Evolutionary conservation across 2,888 invertebrate species (phyloP).

Genomic region (Drosophila infuscata): DNA sequence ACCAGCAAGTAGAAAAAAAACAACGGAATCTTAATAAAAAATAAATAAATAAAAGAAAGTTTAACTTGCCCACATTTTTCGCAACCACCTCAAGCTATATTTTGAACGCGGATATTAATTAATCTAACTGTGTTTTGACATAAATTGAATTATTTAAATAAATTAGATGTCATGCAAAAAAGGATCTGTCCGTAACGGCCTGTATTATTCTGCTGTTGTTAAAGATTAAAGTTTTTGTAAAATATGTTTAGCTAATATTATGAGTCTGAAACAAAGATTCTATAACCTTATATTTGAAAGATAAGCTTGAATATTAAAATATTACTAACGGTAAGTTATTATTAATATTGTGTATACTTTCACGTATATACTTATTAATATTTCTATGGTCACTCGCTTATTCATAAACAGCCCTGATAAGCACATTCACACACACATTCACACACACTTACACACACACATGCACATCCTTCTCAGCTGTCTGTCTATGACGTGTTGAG

Average conservation of each 20-base stretch:
- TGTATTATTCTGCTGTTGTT: background rate
- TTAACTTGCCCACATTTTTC: background rate
- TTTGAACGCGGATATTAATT: too few species aligned
- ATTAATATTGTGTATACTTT: background rate
- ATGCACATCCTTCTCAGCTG: background rate
- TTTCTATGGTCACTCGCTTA: background rate
- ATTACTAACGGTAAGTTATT: too few species aligned
- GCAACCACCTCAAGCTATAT: too few species aligned
- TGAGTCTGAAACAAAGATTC: background rate
- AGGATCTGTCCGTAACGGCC: background rate
- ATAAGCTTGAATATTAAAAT: background rate
- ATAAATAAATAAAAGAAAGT: background rate
- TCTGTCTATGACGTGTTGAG: slow-evolving; percentile 64
- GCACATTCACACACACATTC: background rate
- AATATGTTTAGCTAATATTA: background rate
- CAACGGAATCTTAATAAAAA: background rate
- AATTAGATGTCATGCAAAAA: background rate
- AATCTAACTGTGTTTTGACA: too few species aligned
- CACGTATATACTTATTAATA: background rate
- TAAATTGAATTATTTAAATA: background rate
- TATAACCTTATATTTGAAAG: background rate
- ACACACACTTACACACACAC: background rate
- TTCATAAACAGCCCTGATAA: background rate
- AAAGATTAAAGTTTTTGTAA: background rate
- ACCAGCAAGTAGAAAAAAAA: background rate